Base-by-base conservation (phyloP, 2,888 invertebrate genomes). In the Eueremaeus valkanovi region DNA sequence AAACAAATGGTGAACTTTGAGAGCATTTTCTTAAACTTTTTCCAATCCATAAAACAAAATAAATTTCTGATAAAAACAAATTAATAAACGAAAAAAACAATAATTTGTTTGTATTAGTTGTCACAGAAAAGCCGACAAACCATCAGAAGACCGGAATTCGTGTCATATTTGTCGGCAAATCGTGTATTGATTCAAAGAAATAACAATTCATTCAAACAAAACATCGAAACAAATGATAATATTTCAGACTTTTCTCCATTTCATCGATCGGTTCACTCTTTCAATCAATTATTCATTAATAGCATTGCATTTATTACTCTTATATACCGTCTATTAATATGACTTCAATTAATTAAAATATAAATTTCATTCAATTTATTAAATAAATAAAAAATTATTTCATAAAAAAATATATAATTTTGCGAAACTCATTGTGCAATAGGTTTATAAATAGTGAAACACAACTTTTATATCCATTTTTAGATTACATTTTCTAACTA, bases 11-110 rank as follows among this genome's bases (percentile, higher is more conserved):
- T 72, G 13, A 61, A 18, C 42, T 72, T 70, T 11, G 75, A 21
- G 5, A 70, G 8, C 75, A 75, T 75, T 55, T 75, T 75, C 21
- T n/a, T 36, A 16, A 66, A 36, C 1, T 36, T 66, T 11, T 66
- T 66, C 16, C 40, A 66, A 66, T 66, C 66, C 66, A 66, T 66
- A 66, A 18, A 66, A 66, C 18, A 31, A 18, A 8, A 31, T 24
- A 27, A n/a, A 55, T 18, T 6, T 21, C 11, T 18, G 18, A 45
- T 45, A 45, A 55, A 55, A 55, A 55, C n/a, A 3, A 55, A 55
- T 55, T 6, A 21, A 9, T 55, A 55, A 55, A 55, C 9, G 2
- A 3, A 55, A 21, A 27, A 27, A 45, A 45, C 45, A 18, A 18
- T 45, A 13, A 45, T 18, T 9, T 45, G 11, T 45, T 9, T 18